phyloP scores from a whole-genome alignment of 2,888 invertebrate genomes.

The Pandemis cinnamomeana region DNA sequence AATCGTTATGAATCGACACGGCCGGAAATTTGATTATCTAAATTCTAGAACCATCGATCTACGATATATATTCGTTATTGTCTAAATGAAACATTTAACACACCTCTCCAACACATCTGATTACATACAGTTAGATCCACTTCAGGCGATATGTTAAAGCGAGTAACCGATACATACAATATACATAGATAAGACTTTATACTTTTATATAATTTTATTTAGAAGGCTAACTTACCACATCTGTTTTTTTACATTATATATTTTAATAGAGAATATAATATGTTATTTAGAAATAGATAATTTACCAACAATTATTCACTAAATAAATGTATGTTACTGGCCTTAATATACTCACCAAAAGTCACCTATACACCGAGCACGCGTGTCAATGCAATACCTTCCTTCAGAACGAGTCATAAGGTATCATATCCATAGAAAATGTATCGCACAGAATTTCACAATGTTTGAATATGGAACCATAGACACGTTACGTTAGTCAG shows the following conservation, averaged over 20 bases:
- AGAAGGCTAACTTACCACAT: background rate
- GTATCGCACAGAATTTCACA: slow-evolving; percentile 9
- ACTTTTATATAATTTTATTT: background rate
- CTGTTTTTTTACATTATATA: background rate
- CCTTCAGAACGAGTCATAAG: slow-evolving; percentile 32
- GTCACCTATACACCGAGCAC: slow-evolving; percentile 6
- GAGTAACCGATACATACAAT: slow-evolving; percentile 20
- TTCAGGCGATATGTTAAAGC: slow-evolving; percentile 35
- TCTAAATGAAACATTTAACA: slow-evolving; percentile 30
- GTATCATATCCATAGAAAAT: slow-evolving; percentile 16
- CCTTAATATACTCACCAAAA: slow-evolving; percentile 35
- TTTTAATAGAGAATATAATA: background rate
- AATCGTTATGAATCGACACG: slow-evolving; percentile 15
- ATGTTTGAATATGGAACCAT: slow-evolving; percentile 14
- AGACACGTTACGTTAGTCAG: background rate
- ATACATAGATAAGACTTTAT: background rate
- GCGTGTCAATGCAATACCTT: slow-evolving; percentile 13
- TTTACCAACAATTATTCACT: background rate
- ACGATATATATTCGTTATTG: slow-evolving; percentile 24
- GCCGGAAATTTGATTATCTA: slow-evolving; percentile 4
- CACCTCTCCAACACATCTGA: slow-evolving; percentile 16
- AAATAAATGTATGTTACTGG: slow-evolving; percentile 18
- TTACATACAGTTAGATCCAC: slow-evolving; percentile 10
- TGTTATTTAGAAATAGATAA: background rate
- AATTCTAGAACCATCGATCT: slow-evolving; percentile 25